Evolutionary conservation across 2,888 invertebrate genomes (phyloP).

Genomic region (Merodon equestris): DNA sequence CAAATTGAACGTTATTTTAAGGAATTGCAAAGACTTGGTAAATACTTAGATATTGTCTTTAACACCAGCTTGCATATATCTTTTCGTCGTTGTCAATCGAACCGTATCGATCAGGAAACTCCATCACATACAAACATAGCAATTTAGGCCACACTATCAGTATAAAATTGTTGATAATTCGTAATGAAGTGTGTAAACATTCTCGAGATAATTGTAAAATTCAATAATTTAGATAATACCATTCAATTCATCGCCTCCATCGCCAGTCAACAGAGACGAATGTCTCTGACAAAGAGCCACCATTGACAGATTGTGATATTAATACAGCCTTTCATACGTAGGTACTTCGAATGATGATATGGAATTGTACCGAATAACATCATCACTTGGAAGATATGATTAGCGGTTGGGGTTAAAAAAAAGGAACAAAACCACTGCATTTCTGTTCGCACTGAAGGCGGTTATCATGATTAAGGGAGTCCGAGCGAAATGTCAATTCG

Average conservation of each 20-base stretch:
- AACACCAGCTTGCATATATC: no score
- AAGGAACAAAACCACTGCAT: no score
- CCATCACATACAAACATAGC: constrained; percentile 5
- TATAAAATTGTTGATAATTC: constrained; percentile 19
- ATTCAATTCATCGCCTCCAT: constrained; percentile 2
- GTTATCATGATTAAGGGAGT: no score
- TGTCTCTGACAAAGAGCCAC: constrained; percentile 2
- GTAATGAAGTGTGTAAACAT: constrained; percentile 50
- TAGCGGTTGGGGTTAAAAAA: no score
- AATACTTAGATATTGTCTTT: no score
- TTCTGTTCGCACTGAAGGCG: no score
- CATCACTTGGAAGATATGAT: no score
- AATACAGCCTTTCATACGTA: neutral
- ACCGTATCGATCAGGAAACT: neutral
- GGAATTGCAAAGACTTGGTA: no score
- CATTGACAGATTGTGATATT: constrained; percentile 6
- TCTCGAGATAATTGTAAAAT: constrained; percentile 50
- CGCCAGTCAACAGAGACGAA: neutral
- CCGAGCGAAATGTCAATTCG: neutral
- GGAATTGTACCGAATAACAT: no score
- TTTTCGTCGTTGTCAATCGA: no score
- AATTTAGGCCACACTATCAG: constrained; percentile 38
- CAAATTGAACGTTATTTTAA: no score
- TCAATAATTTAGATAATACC: constrained; percentile 40
- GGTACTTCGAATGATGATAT: no score